Base-by-base conservation (phyloP, 2,888 invertebrate genomes). In the Thymelicus lineola region DNA sequence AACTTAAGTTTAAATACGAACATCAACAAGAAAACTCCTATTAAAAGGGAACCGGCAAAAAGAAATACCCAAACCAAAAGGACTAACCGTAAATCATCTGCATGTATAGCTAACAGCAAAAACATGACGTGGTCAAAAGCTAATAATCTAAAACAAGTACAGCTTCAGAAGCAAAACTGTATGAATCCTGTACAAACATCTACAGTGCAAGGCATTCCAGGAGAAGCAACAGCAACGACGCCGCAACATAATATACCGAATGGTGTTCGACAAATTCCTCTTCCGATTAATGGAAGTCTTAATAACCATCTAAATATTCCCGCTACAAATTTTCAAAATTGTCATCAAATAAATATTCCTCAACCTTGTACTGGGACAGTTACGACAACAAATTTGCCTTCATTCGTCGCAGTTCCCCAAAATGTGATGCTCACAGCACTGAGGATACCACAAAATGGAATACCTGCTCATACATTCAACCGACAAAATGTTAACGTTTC, bases 401-500 rank as follows among this genome's bases (percentile, higher is more conserved):
- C 93, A n/a, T 92, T 93, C 74, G 89, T 93, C 48, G 88, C 94
- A 28, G 88, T 94, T 67, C 94, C 94, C 64, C 94, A 94, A 73
- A 94, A 95, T 74, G 92, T 95, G 36, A 90, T 95, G 88, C 89
- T 95, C 14, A 94, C 95, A 72, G 89, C 95, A 46, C 88, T 95
- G 79, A 91, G 95, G 79, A 92, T 95, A 89, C 95, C 95, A 20
- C 94, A 91, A 75, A 94, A 89, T 75, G 91, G 91, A 71, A 80
- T 93, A 74, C 83, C 89, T 53, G 79, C 90, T 57, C 90, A 88
- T 80, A 81, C 88, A 73, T 93, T 87, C 76, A 89, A 86, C 76
- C 82, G 89, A 75, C 77, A 86, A 70, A 91, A 92, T 76, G 90
- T 93, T 66, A 91, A 89, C 73, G 90, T 93, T 38, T 79, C 91